phyloP scores from a whole-genome alignment of 2,888 invertebrate species.

The Andrena minutula region DNA sequence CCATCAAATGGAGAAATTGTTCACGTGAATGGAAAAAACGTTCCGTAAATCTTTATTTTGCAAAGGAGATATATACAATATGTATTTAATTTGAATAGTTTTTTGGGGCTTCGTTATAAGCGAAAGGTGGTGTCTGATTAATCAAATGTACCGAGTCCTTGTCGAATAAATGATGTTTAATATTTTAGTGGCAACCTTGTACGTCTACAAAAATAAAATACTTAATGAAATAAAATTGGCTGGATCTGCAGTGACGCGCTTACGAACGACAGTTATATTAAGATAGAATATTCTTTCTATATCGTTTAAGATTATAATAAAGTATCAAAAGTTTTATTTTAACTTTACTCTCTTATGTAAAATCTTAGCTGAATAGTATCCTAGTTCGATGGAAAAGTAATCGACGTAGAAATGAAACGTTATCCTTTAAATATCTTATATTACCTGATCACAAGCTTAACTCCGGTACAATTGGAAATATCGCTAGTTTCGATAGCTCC shows the following conservation, averaged over 20 bases:
- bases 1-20: conserved; percentile 1
- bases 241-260: conserved; percentile 45
- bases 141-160: conserved; percentile 20
- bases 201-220: conserved; percentile 62
- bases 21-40: conserved; percentile 1
- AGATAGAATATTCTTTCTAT: conserved; percentile 46
- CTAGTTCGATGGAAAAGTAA: conserved; percentile 45
- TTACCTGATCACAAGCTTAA: conserved; percentile 68
- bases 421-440: conserved; percentile 49
- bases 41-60: conserved; percentile 12
- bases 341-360: conserved; percentile 62
- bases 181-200: conserved; percentile 26
- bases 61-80: conserved; percentile 28
- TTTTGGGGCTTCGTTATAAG: conserved; percentile 8
- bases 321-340: conserved; percentile 63
- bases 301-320: conserved; percentile 53
- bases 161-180: conserved; percentile 34
- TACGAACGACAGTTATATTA: conserved; percentile 52
- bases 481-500: conserved; percentile 24
- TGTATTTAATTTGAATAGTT: background rate
- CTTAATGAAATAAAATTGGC: conserved; percentile 55
- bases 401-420: conserved; percentile 33
- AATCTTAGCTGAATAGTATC: conserved; percentile 42
- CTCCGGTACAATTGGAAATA: conserved; percentile 58
- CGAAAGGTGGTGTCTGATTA: conserved; percentile 10